Evolutionary conservation across 1,140 invertebrate genomes (phyloP), one percentile per base, ranked within the genome.

Genomic region (Psix sp.): DNA sequence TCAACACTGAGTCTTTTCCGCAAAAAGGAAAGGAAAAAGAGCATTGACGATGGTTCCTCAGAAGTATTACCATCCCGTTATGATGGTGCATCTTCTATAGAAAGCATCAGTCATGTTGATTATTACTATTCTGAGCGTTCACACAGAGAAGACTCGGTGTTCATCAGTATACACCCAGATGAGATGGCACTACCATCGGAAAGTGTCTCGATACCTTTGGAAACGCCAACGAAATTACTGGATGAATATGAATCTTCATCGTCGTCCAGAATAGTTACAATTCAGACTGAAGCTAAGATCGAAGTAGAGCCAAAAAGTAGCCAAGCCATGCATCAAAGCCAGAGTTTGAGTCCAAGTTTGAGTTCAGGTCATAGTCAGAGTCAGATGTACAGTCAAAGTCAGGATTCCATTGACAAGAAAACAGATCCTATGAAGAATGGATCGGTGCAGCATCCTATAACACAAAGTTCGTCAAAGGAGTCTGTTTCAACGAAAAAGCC

Each of bases 1-100:
- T 88, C 88, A 6, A 87, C 85, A 0, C 43, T 87, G 21, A 87
- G 84, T 46, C 77, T 89, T 0, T 89, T 89, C 20, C 87, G 86
- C 16, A 89, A 88, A 57, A 81, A 84, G 2, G 88, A 88, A 51
- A 74, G 88, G 3, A 88, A 88, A 43, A 86, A 87, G 57, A 84
- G 80, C 62, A 29, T 60, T n/a, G 52, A 76, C n/a, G 60, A 70
- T 26, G 38, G 74, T 24, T 68, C 59, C 39, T 66, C 74, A 0
- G 31, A 36, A 0, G 56, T 73, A n/a, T 7, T 40, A 3, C 38
- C 45, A 14, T 10, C 62, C 62, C 31, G 46, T 52, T 11, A 71
- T 21, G 52, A 74, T n/a, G 76, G 51, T 31, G 5, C 77, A 77
- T 49, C 78, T 59, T 82, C 83, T 0, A 18, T 86, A 26, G 86